Base-by-base conservation (phyloP, 2,888 invertebrate genomes). In the Spodoptera littoralis region DNA sequence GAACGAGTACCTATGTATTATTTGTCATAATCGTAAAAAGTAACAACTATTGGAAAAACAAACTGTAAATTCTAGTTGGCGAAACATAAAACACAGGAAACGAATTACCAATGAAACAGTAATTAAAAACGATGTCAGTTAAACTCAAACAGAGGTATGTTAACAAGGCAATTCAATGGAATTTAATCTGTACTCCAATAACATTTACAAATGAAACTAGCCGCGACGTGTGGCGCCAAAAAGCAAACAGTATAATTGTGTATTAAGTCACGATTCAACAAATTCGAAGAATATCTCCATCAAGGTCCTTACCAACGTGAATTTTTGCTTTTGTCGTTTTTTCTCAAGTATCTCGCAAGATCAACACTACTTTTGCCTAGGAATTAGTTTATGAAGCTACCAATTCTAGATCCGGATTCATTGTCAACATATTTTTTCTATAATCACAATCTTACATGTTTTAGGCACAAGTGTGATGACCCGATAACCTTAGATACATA, bases 191-290 rank as follows among this genome's bases (percentile, higher is more conserved):
- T 84, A 88, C 85, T 86, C 84, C 84, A 89, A 89, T 88, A 89
- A 85, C 84, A 86, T 90, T 87, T 87, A 87, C 88, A 86, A 86
- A 87, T 84, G 77, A 87, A 89, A 86, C 88, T 84, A 84, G 84
- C 79, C 85, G 84, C 86, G 88, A 89, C 88, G 88, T 87, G 86
- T 88, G 93, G 92, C 92, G 93, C 93, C 93, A 84, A 61, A 82
- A 80, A 81, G 85, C 84, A 90, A 93, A 93, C 91, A 92, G 54
- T 88, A 88, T 90, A 91, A 92, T 90, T 89, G 90, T 84, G 88
- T 90, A 88, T 90, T 86, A 86, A 90, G 90, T 89, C 92, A 92
- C 89, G 89, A 90, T 88, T 89, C 84, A 80, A 81, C 82, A 82
- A 88, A 86, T 87, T 87, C 85, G 85, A 80, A 81, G 82, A 71